A percentile compares a stretch with the other conserved stretches of the same genome.
Evolutionary conservation across 2,888 invertebrate genomes (phyloP).

Genomic region (Tortrix viridana): DNA sequence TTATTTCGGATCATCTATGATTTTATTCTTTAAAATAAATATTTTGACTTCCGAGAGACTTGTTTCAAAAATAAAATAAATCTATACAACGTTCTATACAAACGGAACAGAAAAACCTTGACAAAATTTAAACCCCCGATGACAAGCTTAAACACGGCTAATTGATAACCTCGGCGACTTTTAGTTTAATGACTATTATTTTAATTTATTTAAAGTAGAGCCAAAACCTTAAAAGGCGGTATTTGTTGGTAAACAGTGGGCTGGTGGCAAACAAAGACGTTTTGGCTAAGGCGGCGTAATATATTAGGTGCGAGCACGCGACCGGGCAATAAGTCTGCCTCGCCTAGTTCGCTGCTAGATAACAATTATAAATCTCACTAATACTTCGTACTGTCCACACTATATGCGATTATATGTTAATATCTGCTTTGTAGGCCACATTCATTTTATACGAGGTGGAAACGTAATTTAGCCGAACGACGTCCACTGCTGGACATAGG

Average conservation of each 20-base stretch:
- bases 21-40: too few species aligned
- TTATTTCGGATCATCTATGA: too few species aligned
- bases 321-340: slow-evolving; percentile 74
- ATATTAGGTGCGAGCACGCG: slow-evolving; percentile 77
- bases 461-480: too few species aligned
- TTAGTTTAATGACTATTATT: slow-evolving; percentile 11
- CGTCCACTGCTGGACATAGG: too few species aligned
- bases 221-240: slow-evolving; percentile 27
- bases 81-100: not conserved
- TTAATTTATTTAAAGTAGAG: slow-evolving; percentile 30
- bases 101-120: slow-evolving; percentile 5
- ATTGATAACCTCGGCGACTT: slow-evolving; percentile 19
- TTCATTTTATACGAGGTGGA: not conserved
- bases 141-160: slow-evolving; percentile 14
- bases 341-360: slow-evolving; percentile 71
- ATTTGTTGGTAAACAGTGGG: slow-evolving; percentile 71
- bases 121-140: not conserved
- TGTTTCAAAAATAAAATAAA: too few species aligned
- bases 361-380: slow-evolving; percentile 79
- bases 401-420: slow-evolving; percentile 48
- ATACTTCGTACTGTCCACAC: slow-evolving; percentile 77
- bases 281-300: slow-evolving; percentile 72
- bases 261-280: slow-evolving; percentile 74
- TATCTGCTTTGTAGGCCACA: slow-evolving; percentile 13
- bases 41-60: too few species aligned